Evolutionary conservation across 2,797 vertebrate species (phyloP).

Genomic region (Aulostomus chinensis): DNA sequence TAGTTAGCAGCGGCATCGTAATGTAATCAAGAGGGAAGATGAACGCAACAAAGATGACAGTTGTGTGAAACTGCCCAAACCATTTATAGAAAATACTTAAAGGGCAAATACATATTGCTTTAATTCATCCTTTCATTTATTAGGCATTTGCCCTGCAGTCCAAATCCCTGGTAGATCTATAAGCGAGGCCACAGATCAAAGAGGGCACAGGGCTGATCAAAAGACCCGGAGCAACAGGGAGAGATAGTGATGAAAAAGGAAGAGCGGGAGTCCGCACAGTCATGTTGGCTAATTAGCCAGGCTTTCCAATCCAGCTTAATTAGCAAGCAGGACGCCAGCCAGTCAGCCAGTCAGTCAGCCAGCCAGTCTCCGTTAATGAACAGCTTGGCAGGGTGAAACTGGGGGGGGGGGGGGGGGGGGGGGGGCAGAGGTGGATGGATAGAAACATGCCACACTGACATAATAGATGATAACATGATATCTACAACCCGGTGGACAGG

Average conservation of each 20-base stretch:
- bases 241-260: slow-evolving; percentile 53
- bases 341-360: too few relatives aligned
- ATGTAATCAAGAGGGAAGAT: too few relatives aligned
- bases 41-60: not conserved
- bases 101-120: not conserved
- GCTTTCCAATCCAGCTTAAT: slow-evolving; percentile 52
- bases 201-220: slow-evolving; percentile 41
- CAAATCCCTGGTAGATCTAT: slow-evolving; percentile 14
- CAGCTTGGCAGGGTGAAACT: slow-evolving; percentile 26
- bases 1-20: too few relatives aligned
- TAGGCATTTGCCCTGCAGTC: not conserved
- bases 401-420: slow-evolving; percentile 15
- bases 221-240: slow-evolving; percentile 30
- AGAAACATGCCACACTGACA: not conserved
- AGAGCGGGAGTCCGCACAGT: slow-evolving; percentile 26
- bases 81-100: not conserved
- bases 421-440: not conserved
- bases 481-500: too few relatives aligned
- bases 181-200: slow-evolving; percentile 36
- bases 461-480: too few relatives aligned
- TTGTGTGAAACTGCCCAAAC: too few relatives aligned
- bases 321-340: slow-evolving; percentile 35
- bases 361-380: slow-evolving; percentile 49
- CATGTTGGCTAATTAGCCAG: slow-evolving; percentile 59
- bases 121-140: slow-evolving; percentile 4